Conservation (phyloP, 2,888 invertebrate species). For the Ophraella communa region DNA sequence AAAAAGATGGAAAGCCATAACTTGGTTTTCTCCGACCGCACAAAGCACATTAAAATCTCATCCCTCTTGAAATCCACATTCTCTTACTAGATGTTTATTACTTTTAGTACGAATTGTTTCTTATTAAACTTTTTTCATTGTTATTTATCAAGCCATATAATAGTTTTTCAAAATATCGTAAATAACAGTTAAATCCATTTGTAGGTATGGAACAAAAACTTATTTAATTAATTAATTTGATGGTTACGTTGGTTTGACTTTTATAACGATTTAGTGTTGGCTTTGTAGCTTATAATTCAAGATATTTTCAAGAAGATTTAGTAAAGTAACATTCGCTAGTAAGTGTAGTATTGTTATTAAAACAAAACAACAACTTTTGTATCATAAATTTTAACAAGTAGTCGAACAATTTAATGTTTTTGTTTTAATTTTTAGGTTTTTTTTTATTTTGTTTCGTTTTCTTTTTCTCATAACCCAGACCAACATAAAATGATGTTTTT, state of each 20-base stretch:
- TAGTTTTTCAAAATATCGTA: too few relatives aligned
- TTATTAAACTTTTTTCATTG: too few relatives aligned
- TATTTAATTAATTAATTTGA: neutral
- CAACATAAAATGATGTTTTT: slow-evolving; percentile 2
- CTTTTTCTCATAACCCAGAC: slow-evolving; percentile 1
- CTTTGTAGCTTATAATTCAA: slow-evolving; percentile 29
- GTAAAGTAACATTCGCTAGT: slow-evolving; percentile 16
- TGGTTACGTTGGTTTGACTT: slow-evolving; percentile 20
- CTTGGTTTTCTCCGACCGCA: too few relatives aligned
- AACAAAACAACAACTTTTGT: slow-evolving; percentile 27
- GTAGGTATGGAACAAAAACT: too few relatives aligned
- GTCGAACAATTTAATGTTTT: slow-evolving; percentile 10
- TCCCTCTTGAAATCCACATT: too few relatives aligned
- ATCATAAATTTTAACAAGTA: neutral
- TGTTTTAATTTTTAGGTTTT: neutral
- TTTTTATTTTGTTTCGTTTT: slow-evolving; percentile 1
- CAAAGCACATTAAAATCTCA: too few relatives aligned
- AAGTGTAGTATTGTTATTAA: slow-evolving; percentile 26
- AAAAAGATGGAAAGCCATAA: too few relatives aligned
- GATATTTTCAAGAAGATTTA: slow-evolving; percentile 18
- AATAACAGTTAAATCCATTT: too few relatives aligned
- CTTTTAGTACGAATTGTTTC: too few relatives aligned
- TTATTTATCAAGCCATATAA: too few relatives aligned
- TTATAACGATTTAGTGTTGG: slow-evolving; percentile 21
- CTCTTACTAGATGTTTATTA: too few relatives aligned